Evolutionary conservation across 2,888 invertebrate species (phyloP), one percentile per base, ranked within the genome.

Genomic region (Callinectes sapidus): DNA sequence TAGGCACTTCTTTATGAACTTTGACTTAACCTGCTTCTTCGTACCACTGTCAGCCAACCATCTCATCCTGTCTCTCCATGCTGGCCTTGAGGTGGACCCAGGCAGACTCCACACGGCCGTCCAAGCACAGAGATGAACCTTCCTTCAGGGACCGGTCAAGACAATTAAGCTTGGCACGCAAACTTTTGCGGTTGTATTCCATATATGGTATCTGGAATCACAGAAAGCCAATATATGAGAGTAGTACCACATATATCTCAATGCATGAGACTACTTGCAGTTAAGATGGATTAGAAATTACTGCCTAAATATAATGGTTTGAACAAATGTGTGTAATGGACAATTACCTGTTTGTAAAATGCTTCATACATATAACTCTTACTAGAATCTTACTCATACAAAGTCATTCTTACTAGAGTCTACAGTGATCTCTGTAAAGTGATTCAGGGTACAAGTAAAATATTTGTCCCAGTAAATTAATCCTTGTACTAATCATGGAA

Each of bases 191-290:
- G 85, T 28, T 86, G 91, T 92, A 94, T 6, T 91, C 89, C 81
- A 85, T 93, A 86, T 89, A 91, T 18, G 94, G 93, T 28, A 94
- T 90, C 94, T 94, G 93, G 3, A 90, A 39, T 8, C 18, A n/a
- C 10, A 66, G 87, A 39, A 32, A 14, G 14, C 66, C n/a, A 71
- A 28, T 10, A 61, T 61, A 23, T 35, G 6, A 71, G 18, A 48
- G 35, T 10, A 28, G 71, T 2, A 71, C 23, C 32, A 71, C 32
- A 71, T 32, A 35, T 39, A 90, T 32, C 35, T 32, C 10, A 23
- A 8, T 3, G 6, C 2, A 90, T n/a, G 13, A 23, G 42, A 66
- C 8, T 42, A 54, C 55, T 55, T 6, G n/a, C 48, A 77, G 10
- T 39, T 54, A 55, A 18, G 14, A 55, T 14, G 18, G 16, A 2